Evolutionary conservation across 2,888 invertebrate species (phyloP).

Genomic region (Tillus elongatus): DNA sequence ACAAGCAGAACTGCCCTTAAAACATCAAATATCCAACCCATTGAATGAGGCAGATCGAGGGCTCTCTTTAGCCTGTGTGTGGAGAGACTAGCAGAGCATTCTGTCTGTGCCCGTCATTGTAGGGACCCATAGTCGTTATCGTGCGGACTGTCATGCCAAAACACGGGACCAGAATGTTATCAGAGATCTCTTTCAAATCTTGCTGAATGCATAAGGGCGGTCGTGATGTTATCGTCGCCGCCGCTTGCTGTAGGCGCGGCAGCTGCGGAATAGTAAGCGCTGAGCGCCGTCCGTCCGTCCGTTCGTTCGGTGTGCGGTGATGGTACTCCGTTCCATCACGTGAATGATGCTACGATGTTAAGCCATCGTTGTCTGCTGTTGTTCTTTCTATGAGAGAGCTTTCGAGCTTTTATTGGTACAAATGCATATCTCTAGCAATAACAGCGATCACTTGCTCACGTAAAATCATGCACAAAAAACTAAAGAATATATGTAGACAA

Average conservation of each 20-base stretch:
- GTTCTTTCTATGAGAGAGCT: too few species aligned
- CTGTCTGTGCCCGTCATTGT: slow-evolving; percentile 25
- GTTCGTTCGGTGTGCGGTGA: neutral
- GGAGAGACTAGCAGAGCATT: slow-evolving; percentile 12
- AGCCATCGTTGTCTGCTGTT: too few species aligned
- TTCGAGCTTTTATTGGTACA: too few species aligned
- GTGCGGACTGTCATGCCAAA: slow-evolving; percentile 45
- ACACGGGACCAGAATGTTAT: slow-evolving; percentile 45
- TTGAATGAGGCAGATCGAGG: slow-evolving; percentile 14
- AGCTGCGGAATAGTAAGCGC: too few species aligned
- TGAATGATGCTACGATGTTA: too few species aligned
- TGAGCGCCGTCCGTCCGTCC: too few species aligned
- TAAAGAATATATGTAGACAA: too few species aligned
- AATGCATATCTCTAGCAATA: too few species aligned
- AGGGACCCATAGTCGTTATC: slow-evolving; percentile 39
- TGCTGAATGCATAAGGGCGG: slow-evolving; percentile 45
- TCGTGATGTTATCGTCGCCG: slow-evolving; percentile 41
- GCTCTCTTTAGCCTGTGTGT: slow-evolving; percentile 13
- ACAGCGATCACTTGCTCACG: too few species aligned
- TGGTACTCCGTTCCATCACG: neutral
- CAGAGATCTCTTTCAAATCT: slow-evolving; percentile 45
- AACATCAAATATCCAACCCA: slow-evolving; percentile 12
- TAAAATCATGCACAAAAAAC: too few species aligned
- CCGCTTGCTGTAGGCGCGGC: slow-evolving; percentile 27
- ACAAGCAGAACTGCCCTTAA: too few species aligned